Percentiles rank a stretch among this genome's conserved stretches.
Evolutionary conservation across 2,113 vertebrate genomes (phyloP).

Genomic region (Lagopus muta): DNA sequence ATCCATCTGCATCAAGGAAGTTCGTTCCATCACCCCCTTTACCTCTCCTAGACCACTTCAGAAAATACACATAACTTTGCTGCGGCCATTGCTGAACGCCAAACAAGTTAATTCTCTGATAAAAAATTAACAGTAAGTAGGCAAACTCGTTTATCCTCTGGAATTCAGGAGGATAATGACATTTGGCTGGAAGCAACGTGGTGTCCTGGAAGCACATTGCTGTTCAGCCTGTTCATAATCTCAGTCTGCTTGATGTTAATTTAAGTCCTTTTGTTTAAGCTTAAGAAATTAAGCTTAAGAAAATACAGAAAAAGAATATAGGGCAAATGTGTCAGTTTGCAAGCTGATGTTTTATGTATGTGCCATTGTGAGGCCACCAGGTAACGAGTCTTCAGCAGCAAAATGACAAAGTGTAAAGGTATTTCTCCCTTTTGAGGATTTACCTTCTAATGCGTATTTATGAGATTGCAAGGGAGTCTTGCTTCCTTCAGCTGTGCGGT

Average conservation of each 20-base stretch:
- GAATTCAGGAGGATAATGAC: conserved; percentile 75
- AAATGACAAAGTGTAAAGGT: background rate
- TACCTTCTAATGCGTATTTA: background rate
- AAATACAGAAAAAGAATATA: background rate
- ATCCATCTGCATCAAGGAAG: background rate
- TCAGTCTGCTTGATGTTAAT: background rate
- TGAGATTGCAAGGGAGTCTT: background rate
- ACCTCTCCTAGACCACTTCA: background rate
- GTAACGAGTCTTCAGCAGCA: background rate
- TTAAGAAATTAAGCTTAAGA: background rate
- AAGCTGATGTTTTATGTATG: background rate
- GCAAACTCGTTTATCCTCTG: conserved; percentile 77
- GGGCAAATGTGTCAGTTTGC: background rate
- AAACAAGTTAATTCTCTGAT: conserved; percentile 71
- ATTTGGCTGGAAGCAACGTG: conserved; percentile 50
- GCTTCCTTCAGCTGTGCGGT: background rate
- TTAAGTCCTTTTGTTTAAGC: conserved; percentile 1
- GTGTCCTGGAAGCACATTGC: conserved; percentile 52
- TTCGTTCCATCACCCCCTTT: background rate
- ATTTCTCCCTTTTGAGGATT: background rate
- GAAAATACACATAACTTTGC: background rate
- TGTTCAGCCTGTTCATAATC: conserved; percentile 44
- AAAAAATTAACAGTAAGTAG: conserved; percentile 76
- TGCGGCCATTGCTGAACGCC: conserved; percentile 45
- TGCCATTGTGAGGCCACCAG: background rate